Evolutionary conservation across 2,113 vertebrate genomes (phyloP), one percentile per base, ranked within the genome.

Genomic region (Podarcis muralis): DNA sequence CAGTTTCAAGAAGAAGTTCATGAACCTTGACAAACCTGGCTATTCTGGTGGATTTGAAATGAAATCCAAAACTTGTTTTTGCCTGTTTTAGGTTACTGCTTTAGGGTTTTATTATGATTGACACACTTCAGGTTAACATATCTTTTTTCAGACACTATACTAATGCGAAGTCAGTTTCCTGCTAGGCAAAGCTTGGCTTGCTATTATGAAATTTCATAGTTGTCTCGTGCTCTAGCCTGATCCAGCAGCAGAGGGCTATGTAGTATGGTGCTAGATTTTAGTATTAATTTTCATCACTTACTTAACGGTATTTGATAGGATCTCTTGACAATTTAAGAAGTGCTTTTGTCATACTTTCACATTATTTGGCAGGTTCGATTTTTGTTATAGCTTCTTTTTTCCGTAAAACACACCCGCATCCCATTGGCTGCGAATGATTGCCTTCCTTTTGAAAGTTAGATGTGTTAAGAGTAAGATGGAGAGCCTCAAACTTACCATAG

Each of bases 31-130:
- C 82, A 93, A 93, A 91, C 79, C 91, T 90, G 80, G 90, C 88
- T 86, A 77, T 85, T 84, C 53, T 66, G 66, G 89, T 22, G 22
- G 90, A 43, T 79, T 87, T 90, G 76, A 89, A 93, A 94, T 69
- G 65, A 94, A 95, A 91, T 68, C 69, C 80, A 68, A 94, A 90
- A 85, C 79, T 57, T 85, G 72, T 83, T 90, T 93, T 95, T 90
- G 95, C 93, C 93, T 94, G 92, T 30, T 93, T 92, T 89, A 80
- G 81, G 89, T 80, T 94, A 86, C 81, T 77, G 91, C 89, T 92
- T 85, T 80, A 88, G 65, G 65, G 84, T 89, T 93, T 53, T 93
- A 81, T 86, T 27, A 9, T 84, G 68, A 89, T 91, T 89, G 86
- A 89, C 68, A 30, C 37, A 35, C 72, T 81, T 89, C 1, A 53